Evolutionary conservation across 2,797 vertebrate species (phyloP), one percentile per base, ranked within the genome.

Genomic region (Gouania willdenowi): DNA sequence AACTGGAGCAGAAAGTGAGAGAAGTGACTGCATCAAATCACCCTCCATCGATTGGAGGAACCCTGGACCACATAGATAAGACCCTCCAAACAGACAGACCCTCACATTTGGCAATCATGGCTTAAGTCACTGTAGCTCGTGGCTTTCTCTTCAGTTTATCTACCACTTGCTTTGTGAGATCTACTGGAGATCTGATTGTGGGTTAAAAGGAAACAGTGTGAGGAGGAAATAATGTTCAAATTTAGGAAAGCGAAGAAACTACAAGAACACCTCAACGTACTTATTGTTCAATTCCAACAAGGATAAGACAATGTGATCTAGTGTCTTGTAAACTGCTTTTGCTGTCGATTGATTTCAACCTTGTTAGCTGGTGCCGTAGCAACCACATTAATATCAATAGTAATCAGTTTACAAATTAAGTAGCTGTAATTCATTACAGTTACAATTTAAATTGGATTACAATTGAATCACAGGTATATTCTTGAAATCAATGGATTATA

Each of bases 21-120:
- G 42, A 62, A 67, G 62, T 49, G 60, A 61, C 58, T 52, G 21
- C 12, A 73, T 74, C 67, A 69, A 68, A 80, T 81, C 72, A 66
- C 24, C 23, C 11, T 38, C 25, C 52, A 73, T 75, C 26, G 71
- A 81, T 73, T 54, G 53, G 37, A 47, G 26, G 63, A 43, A 48
- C 48, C 34, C 66, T 56, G 71, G 55, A 59, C 58, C 43, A 16
- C 2, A 5, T 18, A 8, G 57, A 74, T 69, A 71, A 63, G 38
- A 8, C 26, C 38, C 45, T 29, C 56, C 74, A 72, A 67, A 66
- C 48, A 65, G 50, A 74, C 33, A 6, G 26, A 43, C 47, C 29
- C 12, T 28, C 42, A 38, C 46, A 39, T 41, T 34, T 51, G 49
- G 45, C 38, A 49, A 47, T 55, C 46, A 18, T 29, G 13, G 41